Evolutionary conservation across 2,797 vertebrate species (phyloP), one percentile per base, ranked within the genome.

Genomic region (Iguana delicatissima): DNA sequence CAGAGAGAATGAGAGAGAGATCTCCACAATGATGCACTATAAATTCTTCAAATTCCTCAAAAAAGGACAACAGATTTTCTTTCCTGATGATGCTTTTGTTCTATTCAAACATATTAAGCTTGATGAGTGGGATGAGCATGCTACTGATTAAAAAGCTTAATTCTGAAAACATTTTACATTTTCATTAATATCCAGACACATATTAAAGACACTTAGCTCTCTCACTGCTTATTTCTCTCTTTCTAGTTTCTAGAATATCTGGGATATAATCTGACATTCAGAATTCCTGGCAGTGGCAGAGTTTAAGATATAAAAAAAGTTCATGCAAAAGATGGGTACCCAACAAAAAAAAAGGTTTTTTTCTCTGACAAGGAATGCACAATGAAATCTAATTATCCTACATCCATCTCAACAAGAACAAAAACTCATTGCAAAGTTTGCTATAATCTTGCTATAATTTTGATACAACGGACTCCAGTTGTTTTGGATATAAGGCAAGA

Each of bases 221-320:
- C 59, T 84, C 80, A 13, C 6, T 13, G 1, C 10, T 69, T 7
- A 0, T 59, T 69, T 84, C 92, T 91, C 73, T 86, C 72, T 76
- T 82, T 64, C 67, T 85, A 7, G 80, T 1, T 59, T 89, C 92
- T 18, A 80, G 42, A 80, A 64, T 50, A 7, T 24, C 29, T 52
- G 76, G 73, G 24, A 90, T 80, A 12, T 42, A 38, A 95, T 94
- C 89, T 59, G 86, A 90, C 89, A 50, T 91, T 89, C 76, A 90
- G 22, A 73, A 93, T 64, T 29, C 9, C 0, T 0, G 74, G 76
- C 57, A 90, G 80, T 93, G 88, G 85, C n/a, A 5, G 16, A 84
- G 72, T 85, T 93, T 94, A 92, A 86, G 2, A 77, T 79, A 89
- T 90, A 89, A 35, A 59, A 3, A 86, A 92, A 94, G 94, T 32